Evolutionary conservation across 2,888 invertebrate species (phyloP), one percentile per base, ranked within the genome.

Genomic region (Hirtodrosophila cameraria): DNA sequence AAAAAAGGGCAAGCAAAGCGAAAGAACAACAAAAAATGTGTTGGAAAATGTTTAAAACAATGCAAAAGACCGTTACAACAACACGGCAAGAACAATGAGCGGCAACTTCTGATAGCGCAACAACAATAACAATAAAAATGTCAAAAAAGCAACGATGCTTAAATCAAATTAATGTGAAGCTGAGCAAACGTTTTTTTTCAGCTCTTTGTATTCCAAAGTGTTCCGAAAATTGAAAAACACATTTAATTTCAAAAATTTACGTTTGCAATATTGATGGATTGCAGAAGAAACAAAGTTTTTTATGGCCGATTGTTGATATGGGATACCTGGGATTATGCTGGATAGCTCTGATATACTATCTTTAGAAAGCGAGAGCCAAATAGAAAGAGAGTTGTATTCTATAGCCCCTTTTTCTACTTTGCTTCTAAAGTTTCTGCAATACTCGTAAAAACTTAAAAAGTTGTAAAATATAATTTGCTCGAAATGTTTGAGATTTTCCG

Each of bases 71-170:
- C 77, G 62, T 65, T 52, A 72, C 67, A 60, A 62, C 59, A 57
- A 43, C 25, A n/a, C 30, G 46, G 27, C 30, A 38, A 42, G 46
- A 52, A 52, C 64, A 63, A 63, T 60, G 25, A 30, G 31, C 25
- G 27, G 12, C 35, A 36, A 12, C 16, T 39, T 60, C 79, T 55
- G 77, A 77, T 75, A 75, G 55, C 72, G 63, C 71, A 80, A 55
- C 80, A 78, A 83, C 76, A 83, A 86, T 80, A 81, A 84, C 87
- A 82, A 82, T 86, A 86, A 82, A 86, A 86, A 86, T 84, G 81
- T 86, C 87, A 86, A 75, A 84, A 86, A 72, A 69, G 66, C 80
- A 86, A 63, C 86, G 68, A 70, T 48, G 87, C 74, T 78, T 86
- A 83, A 86, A 82, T 82, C 81, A 82, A 86, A 86, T 86, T 82